Evolutionary conservation across 2,888 invertebrate genomes (phyloP).

Genomic region (Pteria penguin): DNA sequence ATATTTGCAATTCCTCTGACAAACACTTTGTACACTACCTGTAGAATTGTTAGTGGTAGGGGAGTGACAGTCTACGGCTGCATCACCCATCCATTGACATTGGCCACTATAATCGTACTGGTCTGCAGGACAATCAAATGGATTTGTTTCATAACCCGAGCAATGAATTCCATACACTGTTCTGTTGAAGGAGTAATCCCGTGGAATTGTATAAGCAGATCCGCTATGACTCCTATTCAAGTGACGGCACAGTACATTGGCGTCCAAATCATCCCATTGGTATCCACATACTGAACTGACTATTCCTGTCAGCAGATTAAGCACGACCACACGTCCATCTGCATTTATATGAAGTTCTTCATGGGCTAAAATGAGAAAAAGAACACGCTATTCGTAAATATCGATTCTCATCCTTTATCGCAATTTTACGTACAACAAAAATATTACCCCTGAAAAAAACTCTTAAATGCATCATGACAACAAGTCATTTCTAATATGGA

Average conservation of each 20-base stretch:
- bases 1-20: too few relatives aligned
- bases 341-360: not conserved
- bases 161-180: not conserved
- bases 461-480: too few relatives aligned
- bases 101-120: not conserved
- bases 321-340: not conserved
- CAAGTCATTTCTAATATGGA: too few relatives aligned
- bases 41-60: too few relatives aligned
- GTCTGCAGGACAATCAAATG: not conserved
- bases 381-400: not conserved
- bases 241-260: conserved; percentile 26
- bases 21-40: too few relatives aligned
- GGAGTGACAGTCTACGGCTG: conserved; percentile 10
- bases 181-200: not conserved
- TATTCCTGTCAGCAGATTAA: not conserved
- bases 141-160: not conserved
- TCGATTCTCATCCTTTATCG: not conserved
- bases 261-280: conserved; percentile 16
- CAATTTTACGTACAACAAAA: not conserved
- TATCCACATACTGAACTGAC: conserved; percentile 6
- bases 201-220: not conserved
- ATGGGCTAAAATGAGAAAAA: not conserved
- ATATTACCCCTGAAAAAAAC: too few relatives aligned
- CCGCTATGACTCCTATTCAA: not conserved
- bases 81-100: conserved; percentile 1